Base-by-base conservation (phyloP, 2,888 invertebrate species). In the Paralinhomoeus sp. region DNA sequence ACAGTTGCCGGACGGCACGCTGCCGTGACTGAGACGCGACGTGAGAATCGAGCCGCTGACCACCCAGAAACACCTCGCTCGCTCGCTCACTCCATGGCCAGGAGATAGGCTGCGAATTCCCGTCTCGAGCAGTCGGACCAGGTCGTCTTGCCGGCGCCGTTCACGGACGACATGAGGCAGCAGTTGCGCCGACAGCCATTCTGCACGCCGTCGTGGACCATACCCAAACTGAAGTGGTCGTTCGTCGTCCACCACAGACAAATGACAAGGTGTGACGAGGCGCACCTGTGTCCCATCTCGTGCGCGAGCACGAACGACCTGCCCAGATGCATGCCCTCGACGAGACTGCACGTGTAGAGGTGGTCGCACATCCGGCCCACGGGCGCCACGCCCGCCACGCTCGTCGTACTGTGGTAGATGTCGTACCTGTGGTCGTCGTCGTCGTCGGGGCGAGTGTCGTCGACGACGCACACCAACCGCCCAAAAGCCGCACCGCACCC, bases 201-300 rank as follows among this genome's bases (percentile, higher is more conserved):
- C 46, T 60, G 58, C 24, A 58, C 59, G 23, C 61, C 61, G 41
- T 61, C 61, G 49, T 61, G 61, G 1, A 62, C 58, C 61, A 61
- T 61, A 41, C 61, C 61, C 54, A 61, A 56, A 44, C 61, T 61
- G 43, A 34, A 43, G 17, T 3, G 5, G n/a, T 18, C 13, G 3
- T 37, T 37, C 7, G 7, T 7, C 18, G 21, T 7, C 9, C n/a
- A 9, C 21, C 7, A 9, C 37, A 37, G 12, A 23, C 22, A 24
- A 15, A 21, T 13, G 21, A 7, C n/a, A 38, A 13, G n/a, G n/a
- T 13, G 3, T 21, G 3, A 5, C 18, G 24, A 27, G 5, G 34
- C 53, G 48, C 42, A 61, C 62, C 60, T 61, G 46, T 61, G 61
- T 7, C 61, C 61, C 59, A 61, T 58, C 51, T 61, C 61, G 43